phyloP scores from a whole-genome alignment of 2,888 invertebrate species.

The Acronicta psi region DNA sequence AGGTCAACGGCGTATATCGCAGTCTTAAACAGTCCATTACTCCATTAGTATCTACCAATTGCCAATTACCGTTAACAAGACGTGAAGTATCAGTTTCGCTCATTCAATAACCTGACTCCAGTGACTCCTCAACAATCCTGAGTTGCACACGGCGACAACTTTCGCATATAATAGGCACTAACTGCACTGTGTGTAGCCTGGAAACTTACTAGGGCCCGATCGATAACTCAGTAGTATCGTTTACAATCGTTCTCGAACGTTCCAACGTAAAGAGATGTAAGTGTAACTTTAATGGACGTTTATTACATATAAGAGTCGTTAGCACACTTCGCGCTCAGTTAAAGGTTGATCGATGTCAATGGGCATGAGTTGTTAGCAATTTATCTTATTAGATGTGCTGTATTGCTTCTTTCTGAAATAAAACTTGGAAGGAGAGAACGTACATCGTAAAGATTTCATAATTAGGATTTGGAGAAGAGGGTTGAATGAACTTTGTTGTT shows the following conservation, averaged over 20 bases:
- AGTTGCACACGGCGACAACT: slow-evolving; percentile 11
- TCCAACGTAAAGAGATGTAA: background rate
- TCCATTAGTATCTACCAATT: background rate
- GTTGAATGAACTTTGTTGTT: background rate
- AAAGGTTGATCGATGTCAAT: slow-evolving; percentile 3
- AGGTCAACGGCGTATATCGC: no score
- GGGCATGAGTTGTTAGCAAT: background rate
- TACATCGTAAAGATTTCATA: background rate
- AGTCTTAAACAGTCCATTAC: background rate
- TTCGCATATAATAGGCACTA: slow-evolving; percentile 31
- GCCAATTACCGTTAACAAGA: background rate
- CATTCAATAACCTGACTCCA: slow-evolving; percentile 27
- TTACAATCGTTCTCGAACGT: slow-evolving; percentile 36
- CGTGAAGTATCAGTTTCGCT: slow-evolving; percentile 12
- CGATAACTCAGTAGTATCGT: slow-evolving; percentile 3
- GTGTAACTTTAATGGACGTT: slow-evolving; percentile 2
- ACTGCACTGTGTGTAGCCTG: slow-evolving; percentile 20
- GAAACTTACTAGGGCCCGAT: slow-evolving; percentile 8
- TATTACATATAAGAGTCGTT: slow-evolving; percentile 14
- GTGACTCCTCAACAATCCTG: slow-evolving; percentile 18
- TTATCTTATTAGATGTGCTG: background rate
- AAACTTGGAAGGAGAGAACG: background rate
- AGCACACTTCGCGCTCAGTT: slow-evolving; percentile 22
- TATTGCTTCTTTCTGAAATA: background rate
- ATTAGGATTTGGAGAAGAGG: no score